Evolutionary conservation across 2,888 invertebrate species (phyloP), one percentile per base, ranked within the genome.

Genomic region (Candidula unifasciata): DNA sequence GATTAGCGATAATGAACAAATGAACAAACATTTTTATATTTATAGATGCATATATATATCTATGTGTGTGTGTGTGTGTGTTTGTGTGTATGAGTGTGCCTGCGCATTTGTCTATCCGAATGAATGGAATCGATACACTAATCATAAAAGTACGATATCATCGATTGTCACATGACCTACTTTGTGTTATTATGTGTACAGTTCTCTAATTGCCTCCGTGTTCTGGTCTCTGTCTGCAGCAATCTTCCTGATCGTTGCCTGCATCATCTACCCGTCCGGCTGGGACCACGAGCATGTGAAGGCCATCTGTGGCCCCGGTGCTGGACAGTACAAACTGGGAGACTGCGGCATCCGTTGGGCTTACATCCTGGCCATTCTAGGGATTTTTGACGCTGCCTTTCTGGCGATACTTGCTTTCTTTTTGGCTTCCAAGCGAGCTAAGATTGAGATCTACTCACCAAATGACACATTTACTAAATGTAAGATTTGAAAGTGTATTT

Each of bases 341-440:
- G 96, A 96, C 54, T 99, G 99, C 93, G 96, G 96, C 88, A 95
- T 99, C 82, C 92, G 94, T 69, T 94, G 94, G 94, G 98, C 98
- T 10, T 98, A 97, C 94, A 96, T 98, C 24, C 95, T 99, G 90
- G 98, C 98, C 18, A 96, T 97, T 86, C 97, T 99, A 87, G 98
- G 96, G 0, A 96, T 97, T 85, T 94, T 94, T 87, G 98, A 98
- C 93, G 97, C 97, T 73, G 95, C 96, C 76, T 97, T 97, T 86
- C 95, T 98, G 86, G 96, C 98, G 0, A 96, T 97, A 0, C 95
- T 99, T 83, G 98, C 98, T 5, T 98, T 99, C 94, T 97, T 98
- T 92, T 95, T 99, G 89, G 98, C 98, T 54, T 96, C 97, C 10
- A 95, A 97, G 84, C 97, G 98, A 93, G 93, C 93, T 57, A 92